Percentiles rank a stretch among this genome's conserved stretches.
Evolutionary conservation across 2,888 invertebrate species (phyloP).

Genomic region (Philaethria dido): DNA sequence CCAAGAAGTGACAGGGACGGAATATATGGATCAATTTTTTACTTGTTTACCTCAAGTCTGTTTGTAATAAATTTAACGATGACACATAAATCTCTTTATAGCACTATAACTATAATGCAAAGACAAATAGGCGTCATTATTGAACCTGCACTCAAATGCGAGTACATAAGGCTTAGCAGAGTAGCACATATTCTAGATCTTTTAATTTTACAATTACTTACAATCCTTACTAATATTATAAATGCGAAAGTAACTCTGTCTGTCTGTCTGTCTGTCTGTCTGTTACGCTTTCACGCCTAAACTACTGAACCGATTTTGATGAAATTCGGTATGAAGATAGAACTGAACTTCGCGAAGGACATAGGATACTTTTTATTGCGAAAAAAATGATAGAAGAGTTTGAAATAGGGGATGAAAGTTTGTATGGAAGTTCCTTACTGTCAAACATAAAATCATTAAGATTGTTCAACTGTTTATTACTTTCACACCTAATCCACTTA

Average conservation of each 20-base stretch:
- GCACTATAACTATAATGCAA: slow-evolving; percentile 26
- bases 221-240: background rate
- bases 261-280: background rate
- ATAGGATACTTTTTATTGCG: too few species aligned
- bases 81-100: slow-evolving; percentile 28
- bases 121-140: slow-evolving; percentile 23
- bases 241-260: too few species aligned
- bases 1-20: slow-evolving; percentile 52
- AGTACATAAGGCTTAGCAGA: slow-evolving; percentile 11
- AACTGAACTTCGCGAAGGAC: too few species aligned
- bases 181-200: background rate
- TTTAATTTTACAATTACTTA: background rate
- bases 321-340: too few species aligned
- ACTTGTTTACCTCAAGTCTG: slow-evolving; percentile 55
- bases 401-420: too few species aligned
- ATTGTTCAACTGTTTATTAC: too few species aligned
- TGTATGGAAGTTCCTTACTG: too few species aligned
- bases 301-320: too few species aligned
- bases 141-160: background rate
- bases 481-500: too few species aligned
- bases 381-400: too few species aligned
- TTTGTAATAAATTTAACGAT: slow-evolving; percentile 56
- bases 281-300: too few species aligned
- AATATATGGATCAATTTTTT: slow-evolving; percentile 51
- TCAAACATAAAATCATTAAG: too few species aligned